phyloP scores from a whole-genome alignment of 1,140 invertebrate species.

The Rhagoletis pomonella region DNA sequence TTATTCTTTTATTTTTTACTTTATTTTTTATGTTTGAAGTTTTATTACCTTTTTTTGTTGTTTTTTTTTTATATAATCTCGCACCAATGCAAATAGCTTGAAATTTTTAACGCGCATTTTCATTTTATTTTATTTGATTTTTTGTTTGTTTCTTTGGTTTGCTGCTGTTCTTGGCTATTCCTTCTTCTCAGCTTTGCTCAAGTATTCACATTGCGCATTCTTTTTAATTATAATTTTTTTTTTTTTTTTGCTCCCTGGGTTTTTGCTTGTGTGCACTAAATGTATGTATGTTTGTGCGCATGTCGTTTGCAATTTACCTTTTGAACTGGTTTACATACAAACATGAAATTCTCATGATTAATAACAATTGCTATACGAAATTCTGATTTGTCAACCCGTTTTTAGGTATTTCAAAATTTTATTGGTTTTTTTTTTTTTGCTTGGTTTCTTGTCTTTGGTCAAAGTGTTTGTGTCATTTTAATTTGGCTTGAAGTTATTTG shows the following conservation, averaged over 20 bases:
- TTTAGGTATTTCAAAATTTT: slow-evolving; percentile 11
- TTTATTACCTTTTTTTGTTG: neutral
- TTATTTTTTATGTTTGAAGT: neutral
- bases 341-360: slow-evolving; percentile 51
- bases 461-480: slow-evolving; percentile 30
- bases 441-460: neutral
- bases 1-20: slow-evolving; percentile 1
- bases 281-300: neutral
- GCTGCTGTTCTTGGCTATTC: neutral
- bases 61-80: neutral
- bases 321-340: slow-evolving; percentile 22
- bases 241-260: neutral
- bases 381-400: slow-evolving; percentile 49
- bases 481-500: slow-evolving; percentile 47
- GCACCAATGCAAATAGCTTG: neutral
- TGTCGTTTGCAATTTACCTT: neutral
- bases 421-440: neutral
- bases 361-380: slow-evolving; percentile 47
- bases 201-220: neutral
- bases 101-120: neutral
- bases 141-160: neutral
- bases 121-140: neutral
- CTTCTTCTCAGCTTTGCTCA: neutral
- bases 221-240: neutral
- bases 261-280: neutral